These are phyloP conservation scores for Acleris sparsana DNA, from an alignment of 2,888 invertebrate species.

Conservation along the genomic window DNA sequence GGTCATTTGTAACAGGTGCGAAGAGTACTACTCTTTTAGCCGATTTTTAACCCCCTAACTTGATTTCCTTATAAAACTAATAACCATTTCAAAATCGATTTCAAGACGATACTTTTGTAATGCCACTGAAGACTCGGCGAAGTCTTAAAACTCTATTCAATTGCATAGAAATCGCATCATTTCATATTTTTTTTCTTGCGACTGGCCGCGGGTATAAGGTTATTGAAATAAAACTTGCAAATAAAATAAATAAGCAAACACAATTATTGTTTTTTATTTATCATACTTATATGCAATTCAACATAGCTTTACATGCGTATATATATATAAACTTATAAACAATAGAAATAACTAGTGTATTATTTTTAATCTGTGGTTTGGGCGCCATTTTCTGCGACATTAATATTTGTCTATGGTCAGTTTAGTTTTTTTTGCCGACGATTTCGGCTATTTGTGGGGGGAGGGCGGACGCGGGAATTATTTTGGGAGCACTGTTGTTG, in stretches of 20 bases:
- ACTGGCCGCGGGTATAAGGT: neutral
- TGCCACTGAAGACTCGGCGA: no score
- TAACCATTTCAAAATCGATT: no score
- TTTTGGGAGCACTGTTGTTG: slow-evolving; percentile 46
- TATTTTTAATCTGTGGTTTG: neutral
- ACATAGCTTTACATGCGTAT: slow-evolving; percentile 13
- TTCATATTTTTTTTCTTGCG: no score
- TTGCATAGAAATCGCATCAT: no score
- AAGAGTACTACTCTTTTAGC: no score
- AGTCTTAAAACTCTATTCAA: no score
- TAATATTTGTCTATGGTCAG: slow-evolving; percentile 5
- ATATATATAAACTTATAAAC: slow-evolving; percentile 6
- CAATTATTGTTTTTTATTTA: slow-evolving; percentile 26
- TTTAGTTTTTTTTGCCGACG: slow-evolving; percentile 16
- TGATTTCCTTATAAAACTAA: no score
- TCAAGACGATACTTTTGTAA: no score
- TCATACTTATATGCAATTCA: slow-evolving; percentile 21
- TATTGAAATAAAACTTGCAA: slow-evolving; percentile 28
- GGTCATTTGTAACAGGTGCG: no score
- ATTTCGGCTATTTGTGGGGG: slow-evolving; percentile 39
- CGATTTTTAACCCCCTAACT: no score
- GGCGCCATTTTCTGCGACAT: no score
- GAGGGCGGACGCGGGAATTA: slow-evolving; percentile 47
- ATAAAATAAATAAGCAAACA: slow-evolving; percentile 29
- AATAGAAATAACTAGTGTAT: slow-evolving; percentile 11